phyloP scores from a whole-genome alignment of 2,797 vertebrate species.

The Trachurus trachurus region DNA sequence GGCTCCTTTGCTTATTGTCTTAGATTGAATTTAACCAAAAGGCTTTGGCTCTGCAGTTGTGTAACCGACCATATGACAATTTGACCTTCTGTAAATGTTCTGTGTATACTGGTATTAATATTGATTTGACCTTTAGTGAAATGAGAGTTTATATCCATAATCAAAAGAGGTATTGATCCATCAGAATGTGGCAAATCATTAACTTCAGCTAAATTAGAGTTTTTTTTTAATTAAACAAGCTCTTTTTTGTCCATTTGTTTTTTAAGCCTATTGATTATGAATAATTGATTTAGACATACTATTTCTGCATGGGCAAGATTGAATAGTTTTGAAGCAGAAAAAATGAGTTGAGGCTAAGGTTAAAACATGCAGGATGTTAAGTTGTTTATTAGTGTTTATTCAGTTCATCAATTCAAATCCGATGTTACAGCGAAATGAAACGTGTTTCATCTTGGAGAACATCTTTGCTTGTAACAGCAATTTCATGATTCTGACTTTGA shows the following conservation, averaged over 20 bases:
- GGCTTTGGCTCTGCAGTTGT: conserved; percentile 32
- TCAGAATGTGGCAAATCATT: conserved; percentile 16
- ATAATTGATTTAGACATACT: background rate
- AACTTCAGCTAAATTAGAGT: conserved; percentile 36
- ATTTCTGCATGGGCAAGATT: background rate
- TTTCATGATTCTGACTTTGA: conserved; percentile 16
- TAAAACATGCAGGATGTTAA: background rate
- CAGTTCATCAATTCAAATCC: background rate
- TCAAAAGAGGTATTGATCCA: conserved; percentile 49
- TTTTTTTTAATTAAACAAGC: background rate
- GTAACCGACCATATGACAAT: conserved; percentile 37
- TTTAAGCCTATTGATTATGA: background rate
- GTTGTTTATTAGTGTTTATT: background rate
- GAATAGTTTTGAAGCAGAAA: background rate
- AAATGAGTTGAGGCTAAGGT: background rate
- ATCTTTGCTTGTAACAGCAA: background rate
- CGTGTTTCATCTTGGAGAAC: background rate
- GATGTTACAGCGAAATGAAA: background rate
- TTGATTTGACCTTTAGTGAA: conserved; percentile 58
- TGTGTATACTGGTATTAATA: conserved; percentile 22
- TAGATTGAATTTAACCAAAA: conserved; percentile 49
- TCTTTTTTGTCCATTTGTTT: background rate
- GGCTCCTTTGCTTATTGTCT: conserved; percentile 31
- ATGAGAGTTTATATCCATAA: conserved; percentile 51
- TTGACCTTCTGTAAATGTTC: conserved; percentile 55